phyloP scores from a whole-genome alignment of 2,797 vertebrate species.

The Pagetopsis macropterus region DNA sequence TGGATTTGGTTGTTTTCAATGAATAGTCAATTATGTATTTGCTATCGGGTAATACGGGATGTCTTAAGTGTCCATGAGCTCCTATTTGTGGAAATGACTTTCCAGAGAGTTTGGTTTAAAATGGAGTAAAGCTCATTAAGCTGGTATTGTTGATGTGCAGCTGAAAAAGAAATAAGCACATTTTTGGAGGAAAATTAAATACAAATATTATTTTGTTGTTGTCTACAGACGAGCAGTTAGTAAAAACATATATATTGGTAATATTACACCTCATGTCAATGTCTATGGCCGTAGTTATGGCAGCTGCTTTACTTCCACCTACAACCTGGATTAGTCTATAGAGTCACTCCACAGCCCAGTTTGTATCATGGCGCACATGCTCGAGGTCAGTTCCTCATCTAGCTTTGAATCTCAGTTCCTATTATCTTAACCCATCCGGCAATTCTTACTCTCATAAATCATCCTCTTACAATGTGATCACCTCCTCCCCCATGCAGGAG shows the following conservation, averaged over 20 bases:
- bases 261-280: too few species aligned
- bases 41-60: too few species aligned
- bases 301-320: neutral
- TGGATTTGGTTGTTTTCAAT: too few species aligned
- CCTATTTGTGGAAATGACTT: neutral
- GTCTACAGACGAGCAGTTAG: too few species aligned
- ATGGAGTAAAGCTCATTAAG: neutral
- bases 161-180: neutral
- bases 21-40: neutral
- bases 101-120: neutral
- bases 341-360: neutral
- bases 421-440: slow-evolving; percentile 22
- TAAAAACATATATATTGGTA: too few species aligned
- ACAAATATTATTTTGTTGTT: too few species aligned
- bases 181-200: too few species aligned
- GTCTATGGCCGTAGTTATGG: neutral
- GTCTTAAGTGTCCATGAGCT: neutral
- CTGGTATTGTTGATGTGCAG: neutral
- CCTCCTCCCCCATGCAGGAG: slow-evolving; percentile 31
- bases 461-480: slow-evolving; percentile 21
- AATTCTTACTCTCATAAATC: slow-evolving; percentile 37
- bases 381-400: neutral
- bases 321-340: neutral
- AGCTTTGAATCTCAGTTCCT: slow-evolving; percentile 1
- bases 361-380: neutral